Evolutionary conservation across 2,113 vertebrate genomes (phyloP), one percentile per base, ranked within the genome.

Genomic region (Illadopsis cleaveri): DNA sequence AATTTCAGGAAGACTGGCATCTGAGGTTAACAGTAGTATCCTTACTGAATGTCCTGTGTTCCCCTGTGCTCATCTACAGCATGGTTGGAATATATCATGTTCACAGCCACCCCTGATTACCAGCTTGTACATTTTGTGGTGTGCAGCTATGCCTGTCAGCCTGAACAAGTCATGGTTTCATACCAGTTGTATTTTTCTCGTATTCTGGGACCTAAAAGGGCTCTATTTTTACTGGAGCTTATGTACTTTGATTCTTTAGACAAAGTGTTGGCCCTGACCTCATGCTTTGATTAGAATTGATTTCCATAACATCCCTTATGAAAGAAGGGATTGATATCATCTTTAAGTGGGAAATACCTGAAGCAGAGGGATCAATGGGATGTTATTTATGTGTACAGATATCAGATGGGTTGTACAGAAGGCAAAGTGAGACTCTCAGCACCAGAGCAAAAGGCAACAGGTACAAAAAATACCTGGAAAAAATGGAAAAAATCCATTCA

Each of bases 81-180:
- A 19, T 21, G 6, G 5, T 8, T 81, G 38, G 33, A 28, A 21
- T 30, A 5, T 21, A 0, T 30, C 21, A 1, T 8, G 19, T 40
- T 88, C 51, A 57, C 54, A 84, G 40, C 15, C 38, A 57, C 42
- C 15, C 66, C 62, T 42, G 27, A 45, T 66, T 30, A 17, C 9
- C 45, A 42, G 10, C 42, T 53, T 85, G 33, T 31, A 15, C 5
- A 1, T 47, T 91, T 54, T 69, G 50, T 79, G 61, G 14, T 50
- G 27, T 80, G 17, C 35, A 80, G 3, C 45, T 64, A 1, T 61
- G 35, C 7, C 50, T 89, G 53, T 2, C 38, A 61, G 50, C 24
- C 72, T 70, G 24, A 78, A 21, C 0, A 9, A 84, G 58, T 14
- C 2, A 0, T 37, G 27, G 10, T 27, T 51, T 82, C 77, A 35